Evolutionary conservation across 2,888 invertebrate genomes (phyloP).

Genomic region (Endotricha flammealis): DNA sequence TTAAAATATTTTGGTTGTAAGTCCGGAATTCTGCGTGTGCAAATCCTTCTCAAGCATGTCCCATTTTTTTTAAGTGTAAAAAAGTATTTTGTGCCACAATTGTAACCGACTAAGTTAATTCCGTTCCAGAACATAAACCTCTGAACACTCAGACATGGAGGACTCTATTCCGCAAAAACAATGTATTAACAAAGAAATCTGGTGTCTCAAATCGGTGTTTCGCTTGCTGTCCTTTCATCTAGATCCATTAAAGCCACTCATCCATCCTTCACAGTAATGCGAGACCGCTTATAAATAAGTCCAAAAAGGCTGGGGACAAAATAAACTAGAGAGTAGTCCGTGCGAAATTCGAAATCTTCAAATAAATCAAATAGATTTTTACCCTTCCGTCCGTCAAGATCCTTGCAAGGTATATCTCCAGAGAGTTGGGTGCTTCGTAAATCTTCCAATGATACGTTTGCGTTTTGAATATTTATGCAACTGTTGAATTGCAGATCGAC

Average conservation of each 20-base stretch:
- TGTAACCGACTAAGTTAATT: not conserved
- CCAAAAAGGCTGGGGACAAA: conserved; percentile 31
- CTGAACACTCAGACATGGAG: not conserved
- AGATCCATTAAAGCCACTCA: conserved; percentile 41
- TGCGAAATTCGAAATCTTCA: conserved; percentile 14
- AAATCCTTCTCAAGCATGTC: too few species aligned
- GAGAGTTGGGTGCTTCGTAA: not conserved
- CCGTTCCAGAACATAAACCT: conserved; percentile 1
- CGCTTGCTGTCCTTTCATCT: conserved; percentile 10
- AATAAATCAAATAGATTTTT: conserved; percentile 12
- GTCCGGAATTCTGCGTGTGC: too few species aligned
- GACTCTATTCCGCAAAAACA: not conserved
- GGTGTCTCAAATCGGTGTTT: conserved; percentile 23
- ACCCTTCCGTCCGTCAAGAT: conserved; percentile 9
- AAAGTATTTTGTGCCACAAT: too few species aligned
- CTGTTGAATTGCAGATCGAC: not conserved
- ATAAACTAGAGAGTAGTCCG: conserved; percentile 24
- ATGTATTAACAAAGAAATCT: conserved; percentile 3
- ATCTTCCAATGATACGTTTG: not conserved
- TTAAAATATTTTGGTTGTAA: too few species aligned
- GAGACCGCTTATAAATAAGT: conserved; percentile 47
- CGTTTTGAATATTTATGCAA: not conserved
- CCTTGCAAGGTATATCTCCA: not conserved
- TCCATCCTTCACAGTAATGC: conserved; percentile 52
- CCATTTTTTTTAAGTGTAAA: too few species aligned